Evolutionary conservation across 2,797 vertebrate genomes (phyloP).

Genomic region (Parauchenoglanis punctatus): DNA sequence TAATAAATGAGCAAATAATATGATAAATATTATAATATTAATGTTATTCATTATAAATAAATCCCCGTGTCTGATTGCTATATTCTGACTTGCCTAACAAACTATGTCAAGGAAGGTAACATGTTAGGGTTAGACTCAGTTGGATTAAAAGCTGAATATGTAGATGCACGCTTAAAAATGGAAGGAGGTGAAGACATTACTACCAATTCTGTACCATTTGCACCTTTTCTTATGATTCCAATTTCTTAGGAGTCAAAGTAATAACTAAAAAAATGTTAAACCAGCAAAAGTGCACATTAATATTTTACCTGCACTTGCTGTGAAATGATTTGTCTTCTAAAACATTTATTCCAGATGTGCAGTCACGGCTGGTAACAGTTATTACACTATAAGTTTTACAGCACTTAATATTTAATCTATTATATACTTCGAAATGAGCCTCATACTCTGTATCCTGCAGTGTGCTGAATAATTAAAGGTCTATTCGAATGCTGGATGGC

Average conservation of each 20-base stretch:
- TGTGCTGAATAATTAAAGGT: constrained; percentile 48
- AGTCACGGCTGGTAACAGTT: constrained; percentile 26
- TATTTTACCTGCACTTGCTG: constrained; percentile 13
- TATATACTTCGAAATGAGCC: constrained; percentile 39
- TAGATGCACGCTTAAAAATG: neutral
- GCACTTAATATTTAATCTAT: constrained; percentile 46
- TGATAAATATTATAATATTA: too few relatives aligned
- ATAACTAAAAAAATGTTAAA: neutral
- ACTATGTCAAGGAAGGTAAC: neutral
- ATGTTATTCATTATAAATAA: too few relatives aligned
- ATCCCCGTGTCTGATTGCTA: neutral
- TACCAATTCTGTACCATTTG: neutral
- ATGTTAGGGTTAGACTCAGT: too few relatives aligned
- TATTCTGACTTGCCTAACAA: neutral
- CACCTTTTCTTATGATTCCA: neutral
- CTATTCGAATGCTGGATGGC: constrained; percentile 36
- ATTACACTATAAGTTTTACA: constrained; percentile 28
- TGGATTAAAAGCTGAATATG: neutral
- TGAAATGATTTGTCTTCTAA: constrained; percentile 19
- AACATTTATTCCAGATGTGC: constrained; percentile 18
- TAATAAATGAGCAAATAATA: too few relatives aligned
- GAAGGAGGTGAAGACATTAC: neutral
- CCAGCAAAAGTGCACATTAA: constrained; percentile 23
- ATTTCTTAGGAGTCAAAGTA: neutral
- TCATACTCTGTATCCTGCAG: constrained; percentile 39